phyloP scores from a whole-genome alignment of 1,140 invertebrate genomes.

The Eubasilissa regina region DNA sequence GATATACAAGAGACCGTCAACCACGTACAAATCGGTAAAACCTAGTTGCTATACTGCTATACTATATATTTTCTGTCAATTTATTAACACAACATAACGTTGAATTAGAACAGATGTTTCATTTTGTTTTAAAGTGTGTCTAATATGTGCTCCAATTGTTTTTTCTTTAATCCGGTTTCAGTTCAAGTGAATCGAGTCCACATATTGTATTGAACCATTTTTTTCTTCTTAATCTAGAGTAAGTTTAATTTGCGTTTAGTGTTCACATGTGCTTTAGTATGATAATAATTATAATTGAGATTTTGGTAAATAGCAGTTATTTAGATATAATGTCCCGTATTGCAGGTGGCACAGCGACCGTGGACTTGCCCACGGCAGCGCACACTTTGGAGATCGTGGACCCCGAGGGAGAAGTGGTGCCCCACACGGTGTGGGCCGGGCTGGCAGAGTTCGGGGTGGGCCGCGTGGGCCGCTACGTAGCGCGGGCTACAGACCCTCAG shows the following conservation, averaged over 20 bases:
- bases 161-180: too few species aligned
- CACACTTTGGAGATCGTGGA: slow-evolving; percentile 74
- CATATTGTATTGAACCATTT: too few species aligned
- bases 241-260: too few species aligned
- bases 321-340: not conserved
- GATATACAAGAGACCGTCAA: slow-evolving; percentile 90
- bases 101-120: too few species aligned
- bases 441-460: slow-evolving; percentile 73
- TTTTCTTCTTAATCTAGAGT: too few species aligned
- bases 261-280: too few species aligned
- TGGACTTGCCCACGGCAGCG: slow-evolving; percentile 73
- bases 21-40: slow-evolving; percentile 73
- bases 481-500: slow-evolving; percentile 67
- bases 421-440: slow-evolving; percentile 71
- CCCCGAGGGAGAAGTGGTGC: slow-evolving; percentile 70
- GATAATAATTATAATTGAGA: not conserved
- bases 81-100: too few species aligned
- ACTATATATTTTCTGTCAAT: too few species aligned
- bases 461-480: slow-evolving; percentile 72
- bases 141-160: too few species aligned
- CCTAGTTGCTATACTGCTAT: not conserved
- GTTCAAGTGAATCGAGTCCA: too few species aligned
- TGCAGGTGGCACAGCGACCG: slow-evolving; percentile 70
- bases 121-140: too few species aligned
- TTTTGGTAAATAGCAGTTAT: not conserved